phyloP scores from a whole-genome alignment of 2,797 vertebrate genomes.

The Gouania willdenowi region DNA sequence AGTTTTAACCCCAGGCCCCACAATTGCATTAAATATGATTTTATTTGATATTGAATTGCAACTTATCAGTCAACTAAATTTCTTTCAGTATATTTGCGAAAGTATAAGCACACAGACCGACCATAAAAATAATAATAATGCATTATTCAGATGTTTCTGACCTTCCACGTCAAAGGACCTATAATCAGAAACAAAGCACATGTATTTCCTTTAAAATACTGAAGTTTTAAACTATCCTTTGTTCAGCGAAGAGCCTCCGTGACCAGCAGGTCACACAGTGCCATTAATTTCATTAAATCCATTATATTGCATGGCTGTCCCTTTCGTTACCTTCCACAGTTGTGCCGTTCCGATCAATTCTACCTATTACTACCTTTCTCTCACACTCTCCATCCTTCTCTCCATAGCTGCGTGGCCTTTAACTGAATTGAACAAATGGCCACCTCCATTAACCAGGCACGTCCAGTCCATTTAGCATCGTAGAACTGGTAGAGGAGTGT shows the following conservation, averaged over 20 bases:
- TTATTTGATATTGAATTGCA: no score
- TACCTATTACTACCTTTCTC: conserved; percentile 25
- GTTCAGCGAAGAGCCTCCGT: background rate
- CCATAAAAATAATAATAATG: no score
- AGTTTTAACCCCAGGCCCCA: no score
- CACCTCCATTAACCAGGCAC: conserved; percentile 54
- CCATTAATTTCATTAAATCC: conserved; percentile 10
- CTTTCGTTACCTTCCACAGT: conserved; percentile 21
- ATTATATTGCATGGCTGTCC: conserved; percentile 17
- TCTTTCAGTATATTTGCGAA: no score
- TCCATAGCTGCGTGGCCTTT: conserved; percentile 35
- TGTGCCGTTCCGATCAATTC: conserved; percentile 37
- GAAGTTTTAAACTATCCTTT: no score
- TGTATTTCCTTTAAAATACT: no score
- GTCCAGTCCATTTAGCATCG: conserved; percentile 48
- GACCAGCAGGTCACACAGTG: conserved; percentile 7
- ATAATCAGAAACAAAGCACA: no score
- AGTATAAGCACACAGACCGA: no score
- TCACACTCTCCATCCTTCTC: conserved; percentile 20
- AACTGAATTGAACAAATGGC: conserved; percentile 57
- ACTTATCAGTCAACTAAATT: no score
- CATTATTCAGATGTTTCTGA: no score
- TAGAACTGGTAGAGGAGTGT: conserved; percentile 14
- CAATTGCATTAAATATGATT: no score
- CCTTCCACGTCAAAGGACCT: no score